Evolutionary conservation across 2,113 vertebrate genomes (phyloP).

Genomic region (Tylochromis polylepis): DNA sequence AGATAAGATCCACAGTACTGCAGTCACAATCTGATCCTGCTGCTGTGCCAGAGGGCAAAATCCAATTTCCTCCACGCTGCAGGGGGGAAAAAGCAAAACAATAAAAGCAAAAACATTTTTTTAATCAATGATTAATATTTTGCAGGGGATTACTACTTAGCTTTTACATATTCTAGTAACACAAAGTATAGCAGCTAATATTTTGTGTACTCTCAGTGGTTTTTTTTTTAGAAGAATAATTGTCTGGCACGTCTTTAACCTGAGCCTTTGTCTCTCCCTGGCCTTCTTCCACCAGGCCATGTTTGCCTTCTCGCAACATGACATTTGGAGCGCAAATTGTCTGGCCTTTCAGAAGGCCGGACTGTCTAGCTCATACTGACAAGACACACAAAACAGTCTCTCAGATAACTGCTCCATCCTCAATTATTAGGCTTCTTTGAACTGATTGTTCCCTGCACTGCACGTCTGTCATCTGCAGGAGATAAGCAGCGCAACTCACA

Average conservation of each 20-base stretch:
- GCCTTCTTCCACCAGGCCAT: constrained; percentile 54
- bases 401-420: constrained; percentile 58
- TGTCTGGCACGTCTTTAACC: constrained; percentile 48
- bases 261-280: constrained; percentile 51
- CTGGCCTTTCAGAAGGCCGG: constrained; percentile 59
- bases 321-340: constrained; percentile 66
- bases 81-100: constrained; percentile 21
- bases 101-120: constrained; percentile 31
- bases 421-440: constrained; percentile 58
- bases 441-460: constrained; percentile 21
- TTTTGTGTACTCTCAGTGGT: constrained; percentile 5
- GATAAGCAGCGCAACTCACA: constrained; percentile 13
- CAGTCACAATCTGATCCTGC: constrained; percentile 64
- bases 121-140: constrained; percentile 52
- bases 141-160: constrained; percentile 34
- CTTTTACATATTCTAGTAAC: constrained; percentile 34
- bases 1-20: constrained; percentile 59
- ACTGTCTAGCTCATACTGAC: constrained; percentile 54
- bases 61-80: constrained; percentile 60
- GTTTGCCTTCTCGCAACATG: constrained; percentile 57
- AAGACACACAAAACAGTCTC: constrained; percentile 56
- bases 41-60: constrained; percentile 56
- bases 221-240: constrained; percentile 39
- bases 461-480: constrained; percentile 32
- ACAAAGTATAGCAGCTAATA: constrained; percentile 6